Evolutionary conservation across 53 echinoderm and acorn worm genomes (phyloP).

Genomic region (Hippasteria phrygiana): DNA sequence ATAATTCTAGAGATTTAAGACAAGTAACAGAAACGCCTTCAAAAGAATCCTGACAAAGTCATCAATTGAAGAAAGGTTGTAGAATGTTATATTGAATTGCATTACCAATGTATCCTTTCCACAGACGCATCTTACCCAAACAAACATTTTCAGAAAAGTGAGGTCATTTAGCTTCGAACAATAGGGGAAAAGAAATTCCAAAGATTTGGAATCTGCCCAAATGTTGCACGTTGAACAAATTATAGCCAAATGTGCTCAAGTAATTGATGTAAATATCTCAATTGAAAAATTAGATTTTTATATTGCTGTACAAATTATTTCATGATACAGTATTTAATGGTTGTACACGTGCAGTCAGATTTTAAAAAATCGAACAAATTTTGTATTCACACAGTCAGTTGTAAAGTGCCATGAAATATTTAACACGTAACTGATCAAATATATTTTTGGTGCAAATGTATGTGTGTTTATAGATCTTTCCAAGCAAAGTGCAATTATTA

Average conservation of each 20-base stretch:
- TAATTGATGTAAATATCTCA: slow-evolving; percentile 2
- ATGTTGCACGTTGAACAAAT: too few species aligned
- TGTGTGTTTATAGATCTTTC: not conserved
- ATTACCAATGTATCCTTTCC: too few species aligned
- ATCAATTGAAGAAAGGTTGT: too few species aligned
- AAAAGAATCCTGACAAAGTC: too few species aligned
- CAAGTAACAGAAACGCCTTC: too few species aligned
- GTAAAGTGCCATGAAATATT: slow-evolving; percentile 7
- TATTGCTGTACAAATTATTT: not conserved
- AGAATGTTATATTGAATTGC: too few species aligned
- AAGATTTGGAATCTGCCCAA: too few species aligned
- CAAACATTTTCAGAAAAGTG: too few species aligned
- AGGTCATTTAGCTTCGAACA: too few species aligned
- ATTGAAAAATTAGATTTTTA: not conserved
- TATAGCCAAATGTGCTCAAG: not conserved
- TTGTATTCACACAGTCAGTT: not conserved
- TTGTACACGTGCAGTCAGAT: not conserved
- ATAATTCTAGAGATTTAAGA: too few species aligned
- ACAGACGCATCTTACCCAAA: too few species aligned
- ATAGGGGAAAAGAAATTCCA: too few species aligned
- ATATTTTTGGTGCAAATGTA: slow-evolving; percentile 15
- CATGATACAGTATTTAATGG: not conserved
- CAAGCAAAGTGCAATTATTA: slow-evolving; percentile 12
- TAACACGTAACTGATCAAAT: not conserved
- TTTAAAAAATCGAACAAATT: slow-evolving; percentile 1